Evolutionary conservation across 2,113 vertebrate genomes (phyloP).

Genomic region (Chloropsis hardwickii): DNA sequence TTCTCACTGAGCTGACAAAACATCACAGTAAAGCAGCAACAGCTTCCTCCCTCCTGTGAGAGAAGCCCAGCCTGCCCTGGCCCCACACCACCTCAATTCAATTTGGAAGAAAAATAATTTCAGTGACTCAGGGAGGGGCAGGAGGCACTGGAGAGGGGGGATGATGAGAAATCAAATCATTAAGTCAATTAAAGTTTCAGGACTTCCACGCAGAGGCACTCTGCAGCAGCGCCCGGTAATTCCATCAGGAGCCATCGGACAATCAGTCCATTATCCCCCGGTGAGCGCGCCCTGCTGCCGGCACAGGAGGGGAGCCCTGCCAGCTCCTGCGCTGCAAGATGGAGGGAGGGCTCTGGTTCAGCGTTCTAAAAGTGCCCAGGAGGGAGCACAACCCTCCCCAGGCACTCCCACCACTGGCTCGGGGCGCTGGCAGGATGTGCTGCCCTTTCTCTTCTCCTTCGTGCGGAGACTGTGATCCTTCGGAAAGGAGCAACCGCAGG

Average conservation of each 20-base stretch:
- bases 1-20: neutral
- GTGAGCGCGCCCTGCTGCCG: slow-evolving; percentile 10
- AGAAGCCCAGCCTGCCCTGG: neutral
- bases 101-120: slow-evolving; percentile 37
- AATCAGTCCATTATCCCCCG: slow-evolving; percentile 50
- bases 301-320: slow-evolving; percentile 3
- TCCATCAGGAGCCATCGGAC: slow-evolving; percentile 43
- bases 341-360: slow-evolving; percentile 26
- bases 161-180: slow-evolving; percentile 30
- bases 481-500: neutral
- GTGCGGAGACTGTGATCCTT: neutral
- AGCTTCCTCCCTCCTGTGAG: neutral
- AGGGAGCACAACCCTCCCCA: neutral
- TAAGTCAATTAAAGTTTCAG: slow-evolving; percentile 53
- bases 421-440: neutral
- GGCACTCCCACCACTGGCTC: neutral
- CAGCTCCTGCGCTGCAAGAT: slow-evolving; percentile 40
- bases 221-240: slow-evolving; percentile 35
- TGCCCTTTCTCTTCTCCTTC: neutral
- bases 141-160: neutral
- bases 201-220: neutral
- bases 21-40: neutral
- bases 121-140: neutral
- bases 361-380: neutral
- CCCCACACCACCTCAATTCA: neutral